A percentile compares a stretch with the other conserved stretches of the same genome.
Evolutionary conservation across 1,140 invertebrate genomes (phyloP).

Genomic region (Stegodyphus dumicola): DNA sequence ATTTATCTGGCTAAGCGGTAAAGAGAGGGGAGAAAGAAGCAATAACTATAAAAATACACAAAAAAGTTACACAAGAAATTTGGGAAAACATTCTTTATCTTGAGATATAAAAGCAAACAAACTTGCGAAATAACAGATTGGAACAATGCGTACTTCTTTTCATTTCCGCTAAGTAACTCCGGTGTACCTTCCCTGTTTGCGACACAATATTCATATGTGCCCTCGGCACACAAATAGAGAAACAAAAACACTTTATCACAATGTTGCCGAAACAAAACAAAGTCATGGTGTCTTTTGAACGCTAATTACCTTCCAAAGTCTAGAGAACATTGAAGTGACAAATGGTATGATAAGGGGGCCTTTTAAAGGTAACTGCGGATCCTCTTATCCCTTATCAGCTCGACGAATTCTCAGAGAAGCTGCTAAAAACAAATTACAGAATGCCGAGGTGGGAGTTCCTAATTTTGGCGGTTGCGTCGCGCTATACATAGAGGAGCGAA

Average conservation of each 20-base stretch:
- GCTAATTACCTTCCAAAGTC: neutral
- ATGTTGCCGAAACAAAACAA: neutral
- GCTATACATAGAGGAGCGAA: neutral
- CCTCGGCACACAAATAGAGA: neutral
- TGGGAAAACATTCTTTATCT: too few relatives aligned
- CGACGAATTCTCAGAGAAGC: neutral
- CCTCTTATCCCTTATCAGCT: neutral
- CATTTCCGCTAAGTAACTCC: too few relatives aligned
- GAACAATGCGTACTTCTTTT: too few relatives aligned
- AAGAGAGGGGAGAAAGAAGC: too few relatives aligned
- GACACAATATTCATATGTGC: neutral
- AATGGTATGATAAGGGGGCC: conserved; percentile 5
- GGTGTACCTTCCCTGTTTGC: neutral
- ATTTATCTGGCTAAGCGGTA: too few relatives aligned
- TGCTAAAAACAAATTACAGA: neutral
- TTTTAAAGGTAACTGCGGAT: neutral
- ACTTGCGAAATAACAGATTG: too few relatives aligned
- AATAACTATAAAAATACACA: too few relatives aligned
- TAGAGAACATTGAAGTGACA: neutral
- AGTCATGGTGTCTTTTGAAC: neutral
- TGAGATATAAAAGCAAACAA: too few relatives aligned
- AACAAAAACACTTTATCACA: neutral
- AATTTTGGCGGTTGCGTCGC: neutral
- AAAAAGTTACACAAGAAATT: too few relatives aligned
- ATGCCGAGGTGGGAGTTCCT: neutral